Evolutionary conservation across 2,888 invertebrate genomes (phyloP), one percentile per base, ranked within the genome.

Genomic region (Prenolepis imparis): DNA sequence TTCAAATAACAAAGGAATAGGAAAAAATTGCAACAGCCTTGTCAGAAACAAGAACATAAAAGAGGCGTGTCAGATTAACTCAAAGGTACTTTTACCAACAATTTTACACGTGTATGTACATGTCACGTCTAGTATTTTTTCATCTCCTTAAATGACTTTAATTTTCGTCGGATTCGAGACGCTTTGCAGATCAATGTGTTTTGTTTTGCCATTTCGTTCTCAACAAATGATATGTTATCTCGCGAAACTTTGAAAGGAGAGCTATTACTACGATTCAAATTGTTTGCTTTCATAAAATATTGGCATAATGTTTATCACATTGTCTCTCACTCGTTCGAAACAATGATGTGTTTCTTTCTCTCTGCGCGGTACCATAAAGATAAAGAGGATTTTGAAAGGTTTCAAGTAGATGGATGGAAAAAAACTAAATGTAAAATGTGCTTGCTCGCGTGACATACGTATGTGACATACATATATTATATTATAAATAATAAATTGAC

Each of bases 1-100:
- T 24, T 44, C 15, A 12, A 18, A 41, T 39, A n/a, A 21, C 32
- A 9, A 24, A 48, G 12, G 32, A n/a, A n/a, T 15, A n/a, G 3
- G 0, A 9, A 63, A 75, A 75, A 39, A 55, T 24, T 24, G n/a
- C 66, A 11, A 41, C 24, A 39, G n/a, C 8, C 64, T 41, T 66
- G 44, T n/a, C 18, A 64, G 11, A 77, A 9, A 55, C n/a, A 24
- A n/a, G n/a, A 77, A 77, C 66, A 77, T 55, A 66, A 66, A 77
- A 77, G 55, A 66, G 55, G 66, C 66, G 66, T 77, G 67, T 55
- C 55, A 12, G 24, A 12, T 57, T 21, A n/a, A 55, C 8, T 55
- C 48, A 2, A 24, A 55, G 18, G 52, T 52, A 8, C 52, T 8
- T 52, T 52, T 52, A 52, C n/a, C n/a, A 8, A n/a, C 8, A 36